Percentiles rank a stretch among this genome's conserved stretches.
Evolutionary conservation across 2,888 invertebrate species (phyloP).

Genomic region (Drosophila neotestacea): DNA sequence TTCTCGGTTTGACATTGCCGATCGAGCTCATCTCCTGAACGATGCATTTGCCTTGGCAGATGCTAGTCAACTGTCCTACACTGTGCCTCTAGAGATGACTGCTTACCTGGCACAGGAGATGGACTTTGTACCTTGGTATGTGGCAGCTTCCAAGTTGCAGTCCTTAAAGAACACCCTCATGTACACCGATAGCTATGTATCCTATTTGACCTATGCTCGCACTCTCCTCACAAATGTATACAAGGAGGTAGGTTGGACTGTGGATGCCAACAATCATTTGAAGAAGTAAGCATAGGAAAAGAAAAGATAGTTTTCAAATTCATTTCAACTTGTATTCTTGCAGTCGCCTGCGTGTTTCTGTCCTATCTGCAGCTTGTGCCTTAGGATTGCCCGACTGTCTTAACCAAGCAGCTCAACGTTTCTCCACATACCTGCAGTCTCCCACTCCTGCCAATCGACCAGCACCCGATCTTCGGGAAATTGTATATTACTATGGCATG

Average conservation of each 20-base stretch:
- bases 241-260: conserved; percentile 88
- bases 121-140: conserved; percentile 92
- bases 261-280: conserved; percentile 85
- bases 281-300: conserved; percentile 75
- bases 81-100: conserved; percentile 89
- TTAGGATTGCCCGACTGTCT: conserved; percentile 88
- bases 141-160: conserved; percentile 87
- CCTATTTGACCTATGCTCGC: conserved; percentile 88
- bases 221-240: conserved; percentile 87
- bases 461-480: conserved; percentile 88
- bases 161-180: conserved; percentile 87
- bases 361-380: conserved; percentile 89
- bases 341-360: conserved; percentile 88
- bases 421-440: conserved; percentile 89
- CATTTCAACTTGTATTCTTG: conserved; percentile 57
- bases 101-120: conserved; percentile 89
- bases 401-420: conserved; percentile 87
- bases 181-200: conserved; percentile 86
- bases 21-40: conserved; percentile 92
- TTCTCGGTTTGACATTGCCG: conserved; percentile 86
- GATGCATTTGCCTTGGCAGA: conserved; percentile 94
- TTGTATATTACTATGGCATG: conserved; percentile 91
- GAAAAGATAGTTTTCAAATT: background rate
- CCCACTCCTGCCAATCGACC: conserved; percentile 83
- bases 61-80: conserved; percentile 89